Evolutionary conservation across 1,140 invertebrate genomes (phyloP).

Genomic region (Saccostrea echinata): DNA sequence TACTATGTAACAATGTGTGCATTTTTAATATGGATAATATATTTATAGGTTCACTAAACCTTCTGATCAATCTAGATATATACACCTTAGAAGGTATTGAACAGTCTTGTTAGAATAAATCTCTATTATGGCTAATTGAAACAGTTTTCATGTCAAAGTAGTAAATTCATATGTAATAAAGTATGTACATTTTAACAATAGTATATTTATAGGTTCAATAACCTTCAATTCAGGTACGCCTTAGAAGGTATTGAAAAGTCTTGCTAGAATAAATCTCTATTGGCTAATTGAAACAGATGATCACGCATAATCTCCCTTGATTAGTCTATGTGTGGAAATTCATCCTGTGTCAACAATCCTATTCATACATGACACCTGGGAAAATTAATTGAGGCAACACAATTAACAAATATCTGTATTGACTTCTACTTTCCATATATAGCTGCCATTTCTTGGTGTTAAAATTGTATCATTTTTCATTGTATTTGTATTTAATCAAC

Average conservation of each 20-base stretch:
- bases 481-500: conserved; percentile 6
- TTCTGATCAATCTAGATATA: too few species aligned
- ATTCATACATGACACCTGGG: not conserved
- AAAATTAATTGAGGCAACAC: conserved; percentile 7
- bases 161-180: not conserved
- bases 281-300: not conserved
- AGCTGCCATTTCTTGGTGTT: not conserved
- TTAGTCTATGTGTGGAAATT: not conserved
- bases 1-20: too few species aligned
- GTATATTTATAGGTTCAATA: not conserved
- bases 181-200: not conserved
- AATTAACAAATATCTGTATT: not conserved
- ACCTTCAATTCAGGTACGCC: not conserved
- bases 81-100: too few species aligned
- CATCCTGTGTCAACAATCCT: not conserved
- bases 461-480: not conserved
- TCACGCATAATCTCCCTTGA: not conserved
- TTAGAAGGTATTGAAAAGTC: not conserved
- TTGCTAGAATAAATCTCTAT: not conserved
- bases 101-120: too few species aligned
- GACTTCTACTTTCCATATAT: not conserved
- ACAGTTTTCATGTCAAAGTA: too few species aligned
- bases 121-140: too few species aligned
- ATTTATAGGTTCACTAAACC: too few species aligned
- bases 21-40: too few species aligned